Base-by-base conservation (phyloP, 2,797 vertebrate genomes). In the Clarias fuscus region DNA sequence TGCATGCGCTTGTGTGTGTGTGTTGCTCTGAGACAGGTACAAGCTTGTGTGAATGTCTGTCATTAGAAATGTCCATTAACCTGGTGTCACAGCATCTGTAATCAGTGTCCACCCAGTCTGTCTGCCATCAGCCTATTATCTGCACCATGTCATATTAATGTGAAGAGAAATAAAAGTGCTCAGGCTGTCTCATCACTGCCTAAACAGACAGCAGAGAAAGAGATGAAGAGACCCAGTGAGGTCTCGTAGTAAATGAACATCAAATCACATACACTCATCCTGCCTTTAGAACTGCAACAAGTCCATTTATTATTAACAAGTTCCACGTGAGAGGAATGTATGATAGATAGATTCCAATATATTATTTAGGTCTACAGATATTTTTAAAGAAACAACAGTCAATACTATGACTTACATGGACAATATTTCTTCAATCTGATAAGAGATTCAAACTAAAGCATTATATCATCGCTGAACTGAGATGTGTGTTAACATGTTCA, bases 181-280 rank as follows among this genome's bases (percentile, higher is more conserved):
- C 88, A 81, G 88, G 89, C 91, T 91, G 87, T 89, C 89, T 93
- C 91, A 91, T 93, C 92, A 93, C 93, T 92, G 91, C 90, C 88
- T 86, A 33, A 0, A 88, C 89, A 92, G 88, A 91, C 87, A 91
- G 53, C 59, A 91, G 86, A 90, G 86, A 76, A 48, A 48, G 53
- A 86, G 64, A 67, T 80, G 22, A 43, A 37, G 61, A 67, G 79
- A 81, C 15, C 18, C 17, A 4, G 30, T 65, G 58, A 33, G 64
- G 79, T 33, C 92, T 91, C 94, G 93, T 18, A 94, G 93, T 91
- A 94, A 91, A 90, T 89, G 90, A 93, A 93, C 40, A 24, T 22
- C 4, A 88, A 79, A 68, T 80, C 73, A 83, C 18, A 64, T 65
- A 78, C n/a, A 64, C 70, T 62, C 40, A 8, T 61, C 61, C 17